Evolutionary conservation across 2,888 invertebrate species (phyloP).

Genomic region (Falcaria lacertinaria): DNA sequence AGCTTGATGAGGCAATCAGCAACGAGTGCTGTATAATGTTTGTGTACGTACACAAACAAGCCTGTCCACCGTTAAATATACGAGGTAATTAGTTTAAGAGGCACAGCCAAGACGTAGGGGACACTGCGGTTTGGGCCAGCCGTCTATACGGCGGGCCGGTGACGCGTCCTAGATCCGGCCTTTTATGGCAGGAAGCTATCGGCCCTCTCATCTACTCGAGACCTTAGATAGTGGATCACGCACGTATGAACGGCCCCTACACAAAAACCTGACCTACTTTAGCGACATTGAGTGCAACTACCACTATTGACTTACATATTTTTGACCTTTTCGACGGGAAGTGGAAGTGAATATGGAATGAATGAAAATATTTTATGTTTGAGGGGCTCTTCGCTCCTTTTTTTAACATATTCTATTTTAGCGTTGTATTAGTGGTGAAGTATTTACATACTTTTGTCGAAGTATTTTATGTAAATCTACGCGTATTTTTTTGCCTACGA

Average conservation of each 20-base stretch:
- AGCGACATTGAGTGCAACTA: slow-evolving; percentile 42
- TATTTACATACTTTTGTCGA: too few relatives aligned
- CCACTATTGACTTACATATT: slow-evolving; percentile 33
- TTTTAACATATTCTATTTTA: too few relatives aligned
- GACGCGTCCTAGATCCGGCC: slow-evolving; percentile 59
- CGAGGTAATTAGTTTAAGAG: slow-evolving; percentile 38
- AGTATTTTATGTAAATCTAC: too few relatives aligned
- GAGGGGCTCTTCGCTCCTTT: not conserved
- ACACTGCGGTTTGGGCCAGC: slow-evolving; percentile 57
- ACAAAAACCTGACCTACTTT: slow-evolving; percentile 64
- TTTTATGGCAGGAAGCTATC: slow-evolving; percentile 74
- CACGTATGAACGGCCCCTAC: slow-evolving; percentile 50
- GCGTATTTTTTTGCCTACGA: too few relatives aligned
- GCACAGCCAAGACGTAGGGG: slow-evolving; percentile 8
- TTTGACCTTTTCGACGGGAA: slow-evolving; percentile 12
- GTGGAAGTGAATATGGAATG: not conserved
- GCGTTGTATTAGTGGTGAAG: too few relatives aligned
- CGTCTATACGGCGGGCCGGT: slow-evolving; percentile 61
- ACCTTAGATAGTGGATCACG: slow-evolving; percentile 70
- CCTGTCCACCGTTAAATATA: slow-evolving; percentile 1
- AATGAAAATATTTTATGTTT: not conserved
- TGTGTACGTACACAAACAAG: not conserved
- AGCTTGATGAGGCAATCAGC: not conserved
- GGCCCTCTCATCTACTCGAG: slow-evolving; percentile 63
- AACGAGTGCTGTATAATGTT: not conserved